Evolutionary conservation across 2,888 invertebrate species (phyloP).

Genomic region (Pardosa pseudoannulata): DNA sequence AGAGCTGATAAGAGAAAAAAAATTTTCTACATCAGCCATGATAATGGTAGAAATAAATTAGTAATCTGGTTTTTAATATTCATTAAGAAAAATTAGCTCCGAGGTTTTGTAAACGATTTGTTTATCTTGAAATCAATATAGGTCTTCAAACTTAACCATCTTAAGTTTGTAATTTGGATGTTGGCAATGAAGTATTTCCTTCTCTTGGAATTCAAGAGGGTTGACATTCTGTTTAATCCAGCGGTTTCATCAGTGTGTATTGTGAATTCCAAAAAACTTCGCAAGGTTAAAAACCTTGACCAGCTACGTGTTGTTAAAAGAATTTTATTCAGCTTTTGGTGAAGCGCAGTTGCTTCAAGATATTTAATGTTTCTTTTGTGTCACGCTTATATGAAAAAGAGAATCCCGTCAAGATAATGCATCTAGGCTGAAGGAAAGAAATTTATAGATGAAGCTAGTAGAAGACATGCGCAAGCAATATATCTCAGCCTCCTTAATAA

Average conservation of each 20-base stretch:
- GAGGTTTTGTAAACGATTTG: background rate
- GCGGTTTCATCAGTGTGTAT: background rate
- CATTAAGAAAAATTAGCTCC: background rate
- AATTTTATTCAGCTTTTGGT: background rate
- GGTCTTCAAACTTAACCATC: background rate
- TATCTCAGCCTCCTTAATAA: no score
- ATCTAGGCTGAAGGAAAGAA: background rate
- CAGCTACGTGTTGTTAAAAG: background rate
- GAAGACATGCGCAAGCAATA: background rate
- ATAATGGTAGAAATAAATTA: background rate
- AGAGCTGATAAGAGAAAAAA: background rate
- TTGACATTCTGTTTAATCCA: background rate
- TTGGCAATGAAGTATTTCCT: background rate
- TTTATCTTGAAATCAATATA: background rate
- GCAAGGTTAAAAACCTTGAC: constrained; percentile 4
- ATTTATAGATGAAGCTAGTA: background rate
- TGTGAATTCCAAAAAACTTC: background rate
- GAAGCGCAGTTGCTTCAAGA: background rate
- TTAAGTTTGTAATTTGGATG: background rate
- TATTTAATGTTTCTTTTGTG: background rate
- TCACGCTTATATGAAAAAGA: background rate
- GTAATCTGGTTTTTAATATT: background rate
- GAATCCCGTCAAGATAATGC: background rate
- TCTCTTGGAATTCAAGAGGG: background rate
- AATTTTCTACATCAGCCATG: background rate